Evolutionary conservation across 2,888 invertebrate genomes (phyloP).

Genomic region (Eudemis profundana): DNA sequence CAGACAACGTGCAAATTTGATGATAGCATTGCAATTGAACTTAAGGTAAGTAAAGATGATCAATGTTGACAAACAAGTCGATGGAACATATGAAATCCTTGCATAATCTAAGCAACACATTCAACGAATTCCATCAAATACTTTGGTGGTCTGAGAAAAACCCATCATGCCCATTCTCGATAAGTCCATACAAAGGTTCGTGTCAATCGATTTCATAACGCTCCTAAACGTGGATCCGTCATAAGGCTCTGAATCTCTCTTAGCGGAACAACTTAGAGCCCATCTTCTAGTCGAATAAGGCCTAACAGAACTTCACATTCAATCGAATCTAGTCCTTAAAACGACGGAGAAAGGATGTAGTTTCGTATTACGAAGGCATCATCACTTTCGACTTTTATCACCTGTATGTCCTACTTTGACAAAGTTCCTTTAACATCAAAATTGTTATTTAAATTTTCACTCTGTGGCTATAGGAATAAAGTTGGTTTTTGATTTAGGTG

Average conservation of each 20-base stretch:
- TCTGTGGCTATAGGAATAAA: neutral
- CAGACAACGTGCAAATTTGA: no score
- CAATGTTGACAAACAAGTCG: neutral
- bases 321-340: slow-evolving; percentile 52
- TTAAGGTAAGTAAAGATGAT: neutral
- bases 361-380: slow-evolving; percentile 45
- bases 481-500: slow-evolving; percentile 46
- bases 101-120: neutral
- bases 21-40: neutral
- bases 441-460: slow-evolving; percentile 44
- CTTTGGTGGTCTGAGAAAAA: slow-evolving; percentile 28
- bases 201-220: slow-evolving; percentile 81
- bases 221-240: slow-evolving; percentile 72
- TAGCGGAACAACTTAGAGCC: slow-evolving; percentile 62
- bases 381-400: slow-evolving; percentile 68
- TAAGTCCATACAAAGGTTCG: slow-evolving; percentile 63
- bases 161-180: slow-evolving; percentile 48
- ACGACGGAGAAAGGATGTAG: slow-evolving; percentile 24
- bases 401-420: slow-evolving; percentile 52
- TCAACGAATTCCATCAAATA: slow-evolving; percentile 4
- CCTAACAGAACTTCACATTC: slow-evolving; percentile 46
- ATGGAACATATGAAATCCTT: neutral
- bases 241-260: slow-evolving; percentile 82
- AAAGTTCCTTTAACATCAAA: slow-evolving; percentile 54
- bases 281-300: slow-evolving; percentile 50